Evolutionary conservation across 2,113 vertebrate genomes (phyloP).

Genomic region (Triplophysa siluroides): DNA sequence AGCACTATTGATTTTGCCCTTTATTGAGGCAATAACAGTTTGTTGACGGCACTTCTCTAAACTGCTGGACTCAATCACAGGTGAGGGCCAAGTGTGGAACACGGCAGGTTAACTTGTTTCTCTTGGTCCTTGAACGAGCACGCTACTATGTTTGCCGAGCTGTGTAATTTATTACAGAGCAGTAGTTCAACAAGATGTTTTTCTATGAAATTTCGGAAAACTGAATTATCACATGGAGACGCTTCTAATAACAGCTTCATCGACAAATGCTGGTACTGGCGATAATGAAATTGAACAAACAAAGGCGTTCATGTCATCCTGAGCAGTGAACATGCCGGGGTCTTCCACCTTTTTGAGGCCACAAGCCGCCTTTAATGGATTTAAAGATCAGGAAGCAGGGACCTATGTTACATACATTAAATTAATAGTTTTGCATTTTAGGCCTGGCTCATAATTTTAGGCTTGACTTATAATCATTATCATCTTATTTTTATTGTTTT

Average conservation of each 20-base stretch:
- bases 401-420: too few relatives aligned
- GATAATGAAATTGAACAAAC: too few relatives aligned
- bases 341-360: too few relatives aligned
- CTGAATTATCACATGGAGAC: background rate
- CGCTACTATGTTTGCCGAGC: slow-evolving; percentile 23
- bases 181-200: background rate
- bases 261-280: background rate
- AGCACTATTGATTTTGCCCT: slow-evolving; percentile 91
- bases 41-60: slow-evolving; percentile 88
- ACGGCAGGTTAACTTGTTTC: slow-evolving; percentile 51
- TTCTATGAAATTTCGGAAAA: background rate
- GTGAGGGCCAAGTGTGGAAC: slow-evolving; percentile 52
- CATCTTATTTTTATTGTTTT: too few relatives aligned
- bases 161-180: slow-evolving; percentile 17
- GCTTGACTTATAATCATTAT: too few relatives aligned
- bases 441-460: too few relatives aligned
- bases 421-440: too few relatives aligned
- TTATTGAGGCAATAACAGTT: slow-evolving; percentile 92
- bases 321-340: too few relatives aligned
- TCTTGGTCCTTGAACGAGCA: slow-evolving; percentile 42
- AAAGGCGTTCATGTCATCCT: too few relatives aligned
- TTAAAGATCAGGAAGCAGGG: too few relatives aligned
- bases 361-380: too few relatives aligned
- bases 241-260: too few relatives aligned
- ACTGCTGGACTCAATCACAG: slow-evolving; percentile 86